A percentile compares a stretch with the other conserved stretches of the same genome.
Conservation (phyloP, 2,797 vertebrate genomes). For the Chaunax sp. region DNA sequence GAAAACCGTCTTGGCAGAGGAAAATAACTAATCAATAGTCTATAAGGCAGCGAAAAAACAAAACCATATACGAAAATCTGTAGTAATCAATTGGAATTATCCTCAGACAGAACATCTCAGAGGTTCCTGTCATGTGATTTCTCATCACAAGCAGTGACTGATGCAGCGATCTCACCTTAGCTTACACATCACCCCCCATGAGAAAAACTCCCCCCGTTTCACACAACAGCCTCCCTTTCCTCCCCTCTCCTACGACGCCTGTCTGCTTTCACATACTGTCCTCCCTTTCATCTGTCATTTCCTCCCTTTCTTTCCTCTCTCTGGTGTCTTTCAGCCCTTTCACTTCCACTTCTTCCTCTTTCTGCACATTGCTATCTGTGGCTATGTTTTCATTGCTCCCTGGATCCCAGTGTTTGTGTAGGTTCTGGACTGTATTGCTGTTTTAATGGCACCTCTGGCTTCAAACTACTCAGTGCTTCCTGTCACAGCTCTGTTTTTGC, state of each 20-base stretch:
- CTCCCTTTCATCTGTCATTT: conserved; percentile 27
- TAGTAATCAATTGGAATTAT: neutral
- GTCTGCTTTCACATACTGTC: conserved; percentile 15
- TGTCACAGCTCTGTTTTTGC: conserved; percentile 67
- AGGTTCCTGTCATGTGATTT: conserved; percentile 7
- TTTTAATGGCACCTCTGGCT: conserved; percentile 63
- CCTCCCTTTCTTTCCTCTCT: conserved; percentile 19
- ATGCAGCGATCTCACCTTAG: conserved; percentile 9
- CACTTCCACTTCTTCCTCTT: conserved; percentile 20
- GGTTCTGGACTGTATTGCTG: conserved; percentile 45
- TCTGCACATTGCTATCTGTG: neutral
- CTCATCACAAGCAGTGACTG: conserved; percentile 10
- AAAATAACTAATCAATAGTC: too few species aligned
- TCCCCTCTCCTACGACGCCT: conserved; percentile 9
- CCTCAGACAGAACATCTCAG: neutral
- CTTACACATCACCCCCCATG: neutral
- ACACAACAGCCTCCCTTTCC: neutral
- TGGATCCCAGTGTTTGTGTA: conserved; percentile 33
- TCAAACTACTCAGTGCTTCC: conserved; percentile 59
- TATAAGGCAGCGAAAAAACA: too few species aligned
- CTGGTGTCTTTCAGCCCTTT: conserved; percentile 13
- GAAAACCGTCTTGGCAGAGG: neutral
- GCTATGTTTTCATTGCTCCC: conserved; percentile 23
- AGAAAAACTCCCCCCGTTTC: neutral
- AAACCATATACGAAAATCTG: too few species aligned